phyloP scores from a whole-genome alignment of 2,113 vertebrate genomes.

The Oreochromis niloticus region DNA sequence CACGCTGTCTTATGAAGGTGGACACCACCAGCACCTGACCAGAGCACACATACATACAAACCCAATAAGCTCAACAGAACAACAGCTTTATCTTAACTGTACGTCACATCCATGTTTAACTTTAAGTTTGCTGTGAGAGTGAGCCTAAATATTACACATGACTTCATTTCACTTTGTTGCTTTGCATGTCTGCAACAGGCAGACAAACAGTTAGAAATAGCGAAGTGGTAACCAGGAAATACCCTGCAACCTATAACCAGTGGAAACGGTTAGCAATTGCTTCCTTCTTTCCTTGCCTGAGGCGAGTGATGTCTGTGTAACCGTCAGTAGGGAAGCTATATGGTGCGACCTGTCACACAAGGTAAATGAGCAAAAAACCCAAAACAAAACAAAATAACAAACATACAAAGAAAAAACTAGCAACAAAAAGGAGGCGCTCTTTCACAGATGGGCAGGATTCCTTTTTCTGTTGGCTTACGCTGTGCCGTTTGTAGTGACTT shows the following conservation, averaged over 20 bases:
- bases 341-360: neutral
- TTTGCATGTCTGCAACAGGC: slow-evolving; percentile 32
- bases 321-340: neutral
- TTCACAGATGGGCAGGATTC: neutral
- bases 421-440: neutral
- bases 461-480: neutral
- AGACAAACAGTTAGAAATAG: slow-evolving; percentile 63
- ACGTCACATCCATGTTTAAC: neutral
- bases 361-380: neutral
- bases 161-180: neutral
- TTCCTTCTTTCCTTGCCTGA: slow-evolving; percentile 49
- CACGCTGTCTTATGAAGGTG: neutral
- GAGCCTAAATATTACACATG: neutral
- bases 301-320: neutral
- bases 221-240: slow-evolving; percentile 64
- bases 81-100: neutral
- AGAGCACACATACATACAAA: neutral
- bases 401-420: neutral
- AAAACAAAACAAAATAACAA: neutral
- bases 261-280: slow-evolving; percentile 20
- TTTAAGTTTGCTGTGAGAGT: neutral
- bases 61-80: neutral
- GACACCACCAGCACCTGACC: neutral
- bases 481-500: neutral
- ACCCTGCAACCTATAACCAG: neutral